Conservation (phyloP, 2,113 vertebrate genomes). For the Cairina moschata region DNA sequence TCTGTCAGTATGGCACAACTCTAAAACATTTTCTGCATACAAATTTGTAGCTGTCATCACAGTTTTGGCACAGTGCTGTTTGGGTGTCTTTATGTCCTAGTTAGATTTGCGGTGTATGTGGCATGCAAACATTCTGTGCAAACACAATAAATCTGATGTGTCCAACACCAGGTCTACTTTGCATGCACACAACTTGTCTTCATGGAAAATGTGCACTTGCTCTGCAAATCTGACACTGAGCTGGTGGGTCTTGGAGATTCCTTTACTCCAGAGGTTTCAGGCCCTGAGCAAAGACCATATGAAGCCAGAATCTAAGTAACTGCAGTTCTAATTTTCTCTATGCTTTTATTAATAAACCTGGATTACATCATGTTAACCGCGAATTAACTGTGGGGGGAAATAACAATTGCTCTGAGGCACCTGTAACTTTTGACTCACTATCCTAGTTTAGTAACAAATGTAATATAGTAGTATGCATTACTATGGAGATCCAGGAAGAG, state of each 20-base stretch:
- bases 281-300: not conserved
- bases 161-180: not conserved
- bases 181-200: not conserved
- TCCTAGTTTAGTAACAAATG: not conserved
- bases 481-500: not conserved
- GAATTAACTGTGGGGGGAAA: not conserved
- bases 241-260: not conserved
- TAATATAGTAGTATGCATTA: not conserved
- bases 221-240: not conserved
- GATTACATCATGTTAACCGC: not conserved
- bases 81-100: not conserved
- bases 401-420: not conserved
- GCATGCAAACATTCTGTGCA: not conserved
- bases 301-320: not conserved
- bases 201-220: not conserved
- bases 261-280: not conserved
- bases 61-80: not conserved
- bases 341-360: not conserved
- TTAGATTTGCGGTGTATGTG: not conserved
- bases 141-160: not conserved
- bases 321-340: not conserved
- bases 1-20: slow-evolving; percentile 5
- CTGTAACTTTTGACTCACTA: not conserved
- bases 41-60: not conserved
- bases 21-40: not conserved